These are phyloP conservation scores for Rhodeus uyekii DNA, from an alignment of 2,797 vertebrate genomes.

Conservation along the genomic window DNA sequence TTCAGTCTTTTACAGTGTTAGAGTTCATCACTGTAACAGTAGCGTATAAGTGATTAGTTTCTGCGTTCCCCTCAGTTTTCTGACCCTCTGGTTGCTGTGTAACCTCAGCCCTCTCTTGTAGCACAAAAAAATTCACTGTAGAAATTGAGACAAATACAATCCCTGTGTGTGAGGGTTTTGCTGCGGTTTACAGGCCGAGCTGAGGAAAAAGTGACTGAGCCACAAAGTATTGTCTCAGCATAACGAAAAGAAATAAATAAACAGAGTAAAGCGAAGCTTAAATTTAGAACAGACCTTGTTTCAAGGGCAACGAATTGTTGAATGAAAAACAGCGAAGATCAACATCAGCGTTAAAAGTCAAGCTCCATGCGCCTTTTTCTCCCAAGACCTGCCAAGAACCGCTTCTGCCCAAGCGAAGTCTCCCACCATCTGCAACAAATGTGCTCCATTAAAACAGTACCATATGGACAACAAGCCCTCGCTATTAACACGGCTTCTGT, in stretches of 20 bases:
- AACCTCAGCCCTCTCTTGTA: conserved; percentile 65
- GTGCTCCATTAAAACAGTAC: conserved; percentile 94
- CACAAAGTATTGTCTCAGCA: conserved; percentile 69
- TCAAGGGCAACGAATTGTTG: conserved; percentile 78
- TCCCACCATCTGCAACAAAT: conserved; percentile 95
- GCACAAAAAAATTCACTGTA: conserved; percentile 72
- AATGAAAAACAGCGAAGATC: conserved; percentile 76
- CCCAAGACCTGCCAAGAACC: conserved; percentile 82
- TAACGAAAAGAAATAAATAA: conserved; percentile 67
- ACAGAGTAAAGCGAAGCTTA: conserved; percentile 65
- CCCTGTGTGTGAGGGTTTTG: conserved; percentile 71
- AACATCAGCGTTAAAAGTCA: conserved; percentile 73
- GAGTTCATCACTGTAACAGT: neutral
- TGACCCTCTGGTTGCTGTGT: conserved; percentile 47
- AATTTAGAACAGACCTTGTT: conserved; percentile 78
- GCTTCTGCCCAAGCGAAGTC: conserved; percentile 84
- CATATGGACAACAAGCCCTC: conserved; percentile 94
- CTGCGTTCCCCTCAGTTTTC: conserved; percentile 9
- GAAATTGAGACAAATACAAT: conserved; percentile 78
- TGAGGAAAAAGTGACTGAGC: conserved; percentile 77
- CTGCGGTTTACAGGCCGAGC: conserved; percentile 77
- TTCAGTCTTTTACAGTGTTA: neutral
- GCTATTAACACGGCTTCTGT: conserved; percentile 93
- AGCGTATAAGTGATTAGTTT: neutral
- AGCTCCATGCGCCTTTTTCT: conserved; percentile 54